Evolutionary conservation across 2,113 vertebrate genomes (phyloP), one percentile per base, ranked within the genome.

Genomic region (Elephas maximus): DNA sequence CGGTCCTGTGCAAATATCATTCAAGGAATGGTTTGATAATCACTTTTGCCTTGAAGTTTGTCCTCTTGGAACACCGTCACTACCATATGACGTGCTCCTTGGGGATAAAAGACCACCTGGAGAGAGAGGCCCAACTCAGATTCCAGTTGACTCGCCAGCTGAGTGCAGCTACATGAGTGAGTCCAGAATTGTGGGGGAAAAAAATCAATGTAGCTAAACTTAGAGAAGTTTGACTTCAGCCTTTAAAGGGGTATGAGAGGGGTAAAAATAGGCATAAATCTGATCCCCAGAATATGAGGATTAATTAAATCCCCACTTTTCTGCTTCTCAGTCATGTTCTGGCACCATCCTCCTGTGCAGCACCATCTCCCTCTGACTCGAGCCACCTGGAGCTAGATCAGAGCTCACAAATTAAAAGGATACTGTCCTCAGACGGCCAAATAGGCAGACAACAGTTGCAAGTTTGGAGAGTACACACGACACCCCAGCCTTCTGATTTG

Each of bases 161-260:
- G 67, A 81, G 44, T 53, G 67, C 28, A 71, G 14, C 77, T 79
- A 37, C 5, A n/a, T 24, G 65, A 76, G 73, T 24, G 83, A 78
- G 81, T 21, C 41, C 11, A 76, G 76, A 69, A 48, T 28, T 60
- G 11, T 26, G 21, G 10, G 77, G 14, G 26, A 10, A 21, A 1
- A 6, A 21, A 8, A 11, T 81, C 37, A 86, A 62, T 60, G 26
- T 28, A 87, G 33, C 90, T 44, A 11, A 30, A 44, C 24, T 69
- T 77, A 28, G 41, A 83, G 83, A 87, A 41, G 8, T 90, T 90
- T 86, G 91, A 57, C 44, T 81, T 77, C 63, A 30, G 91, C 48
- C 44, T 81, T 77, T 71, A 30, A 63, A 24, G 73, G 37, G 73
- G 10, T 33, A 3, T 33, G 10, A 67, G 26, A 74, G 24, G 73